A percentile compares a stretch with the other conserved stretches of the same genome.
Evolutionary conservation across 1,140 invertebrate species (phyloP).

Genomic region (Popillia japonica): DNA sequence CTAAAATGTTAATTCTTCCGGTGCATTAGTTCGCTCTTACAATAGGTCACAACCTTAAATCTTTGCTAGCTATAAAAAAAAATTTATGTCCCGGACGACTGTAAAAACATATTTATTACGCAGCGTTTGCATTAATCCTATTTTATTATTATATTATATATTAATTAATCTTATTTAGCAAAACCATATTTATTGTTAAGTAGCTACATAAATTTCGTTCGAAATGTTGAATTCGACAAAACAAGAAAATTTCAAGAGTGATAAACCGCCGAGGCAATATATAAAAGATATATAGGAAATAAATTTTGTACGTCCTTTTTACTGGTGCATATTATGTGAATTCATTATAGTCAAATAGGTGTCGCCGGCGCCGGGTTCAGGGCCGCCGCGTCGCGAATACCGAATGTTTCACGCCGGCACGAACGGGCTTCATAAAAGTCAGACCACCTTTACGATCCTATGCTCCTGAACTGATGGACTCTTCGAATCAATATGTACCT

Average conservation of each 20-base stretch:
- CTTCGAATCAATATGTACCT: constrained; percentile 47
- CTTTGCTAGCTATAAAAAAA: constrained; percentile 9
- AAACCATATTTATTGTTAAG: constrained; percentile 36
- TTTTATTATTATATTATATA: too few species aligned
- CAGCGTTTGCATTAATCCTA: constrained; percentile 30
- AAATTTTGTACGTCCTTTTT: constrained; percentile 35
- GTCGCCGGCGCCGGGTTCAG: constrained; percentile 30
- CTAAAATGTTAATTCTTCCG: too few species aligned
- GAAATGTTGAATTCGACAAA: constrained; percentile 32
- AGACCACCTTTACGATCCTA: constrained; percentile 43
- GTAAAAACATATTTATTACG: constrained; percentile 17
- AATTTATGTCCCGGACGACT: neutral
- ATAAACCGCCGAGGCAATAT: constrained; percentile 28
- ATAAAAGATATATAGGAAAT: constrained; percentile 34
- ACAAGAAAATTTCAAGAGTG: constrained; percentile 38
- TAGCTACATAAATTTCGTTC: constrained; percentile 28
- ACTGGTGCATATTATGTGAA: constrained; percentile 33
- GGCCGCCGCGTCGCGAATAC: constrained; percentile 36
- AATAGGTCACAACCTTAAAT: neutral
- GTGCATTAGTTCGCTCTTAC: neutral
- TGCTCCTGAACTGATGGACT: constrained; percentile 43
- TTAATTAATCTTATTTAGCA: constrained; percentile 35
- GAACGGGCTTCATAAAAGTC: constrained; percentile 30
- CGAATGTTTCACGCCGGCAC: constrained; percentile 37
- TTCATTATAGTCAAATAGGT: constrained; percentile 39